A percentile compares a stretch with the other conserved stretches of the same genome.
phyloP scores from a whole-genome alignment of 2,113 vertebrate species.

The Pseudonaja textilis region DNA sequence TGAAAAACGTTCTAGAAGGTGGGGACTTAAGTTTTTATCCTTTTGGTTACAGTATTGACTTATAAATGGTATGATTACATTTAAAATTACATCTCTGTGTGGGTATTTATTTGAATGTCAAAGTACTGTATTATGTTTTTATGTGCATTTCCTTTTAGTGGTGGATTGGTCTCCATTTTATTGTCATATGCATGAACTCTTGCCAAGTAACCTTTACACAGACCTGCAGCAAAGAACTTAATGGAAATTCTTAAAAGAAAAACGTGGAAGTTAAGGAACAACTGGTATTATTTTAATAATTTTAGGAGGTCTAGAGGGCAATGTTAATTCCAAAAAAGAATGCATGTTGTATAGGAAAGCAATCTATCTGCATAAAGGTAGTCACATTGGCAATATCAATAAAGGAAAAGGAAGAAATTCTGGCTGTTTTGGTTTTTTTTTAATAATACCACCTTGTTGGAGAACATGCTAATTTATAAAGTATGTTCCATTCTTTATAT shows the following conservation, averaged over 20 bases:
- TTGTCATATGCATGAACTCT: constrained; percentile 91
- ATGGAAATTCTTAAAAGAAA: constrained; percentile 55
- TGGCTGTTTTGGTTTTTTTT: constrained; percentile 36
- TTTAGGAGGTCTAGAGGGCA: constrained; percentile 57
- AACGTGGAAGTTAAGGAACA: constrained; percentile 35
- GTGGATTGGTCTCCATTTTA: constrained; percentile 87
- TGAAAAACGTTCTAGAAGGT: constrained; percentile 88
- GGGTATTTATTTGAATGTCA: constrained; percentile 98
- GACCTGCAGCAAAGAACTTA: constrained; percentile 73
- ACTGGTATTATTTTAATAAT: constrained; percentile 54
- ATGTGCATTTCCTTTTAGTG: constrained; percentile 93
- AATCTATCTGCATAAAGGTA: constrained; percentile 85
- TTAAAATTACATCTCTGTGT: constrained; percentile 89
- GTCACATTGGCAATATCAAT: constrained; percentile 87
- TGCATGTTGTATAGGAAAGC: constrained; percentile 70
- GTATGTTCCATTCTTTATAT: neutral
- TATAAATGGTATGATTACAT: constrained; percentile 86
- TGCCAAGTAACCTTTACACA: constrained; percentile 94
- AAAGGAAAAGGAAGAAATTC: constrained; percentile 72
- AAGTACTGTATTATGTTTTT: constrained; percentile 93
- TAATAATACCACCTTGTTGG: neutral
- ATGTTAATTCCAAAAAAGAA: constrained; percentile 69
- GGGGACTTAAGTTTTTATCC: constrained; percentile 86
- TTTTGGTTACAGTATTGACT: constrained; percentile 94
- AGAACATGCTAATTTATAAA: neutral